Conservation (phyloP, 2,888 invertebrate species). For the Loripinus fragilis region DNA sequence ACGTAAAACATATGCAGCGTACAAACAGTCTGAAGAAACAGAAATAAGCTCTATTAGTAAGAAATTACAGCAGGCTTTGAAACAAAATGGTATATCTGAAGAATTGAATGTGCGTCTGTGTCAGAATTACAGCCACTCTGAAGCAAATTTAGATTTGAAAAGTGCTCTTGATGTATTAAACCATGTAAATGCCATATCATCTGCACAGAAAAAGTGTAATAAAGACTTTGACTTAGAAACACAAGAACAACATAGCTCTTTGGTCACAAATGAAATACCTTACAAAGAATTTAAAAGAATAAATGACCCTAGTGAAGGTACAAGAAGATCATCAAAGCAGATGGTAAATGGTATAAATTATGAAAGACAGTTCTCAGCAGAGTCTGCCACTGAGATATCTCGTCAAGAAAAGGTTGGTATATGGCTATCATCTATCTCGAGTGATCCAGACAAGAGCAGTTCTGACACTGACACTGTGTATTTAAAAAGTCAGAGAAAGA, state of each 20-base stretch:
- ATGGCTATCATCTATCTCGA: conserved; percentile 50
- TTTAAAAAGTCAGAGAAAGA: not conserved
- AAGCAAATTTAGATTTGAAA: conserved; percentile 3
- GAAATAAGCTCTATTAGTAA: not conserved
- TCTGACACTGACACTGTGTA: not conserved
- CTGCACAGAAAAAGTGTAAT: not conserved
- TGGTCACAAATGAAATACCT: not conserved
- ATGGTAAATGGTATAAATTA: not conserved
- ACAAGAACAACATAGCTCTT: not conserved
- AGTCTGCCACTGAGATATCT: conserved; percentile 32
- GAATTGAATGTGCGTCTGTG: not conserved
- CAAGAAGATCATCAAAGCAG: not conserved
- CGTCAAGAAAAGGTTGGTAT: conserved; percentile 53
- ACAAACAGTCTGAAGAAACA: not conserved
- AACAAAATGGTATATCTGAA: conserved; percentile 7
- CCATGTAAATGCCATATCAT: not conserved
- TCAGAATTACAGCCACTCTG: conserved; percentile 9
- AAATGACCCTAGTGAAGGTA: not conserved
- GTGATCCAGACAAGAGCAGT: not conserved
- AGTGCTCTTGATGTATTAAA: not conserved
- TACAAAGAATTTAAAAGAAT: not conserved
- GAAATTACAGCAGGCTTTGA: not conserved
- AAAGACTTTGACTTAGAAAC: not conserved
- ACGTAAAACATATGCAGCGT: not conserved
- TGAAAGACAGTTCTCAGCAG: not conserved